Percentiles rank a stretch among this genome's conserved stretches.
These are phyloP conservation scores for Dicaeum eximium DNA, from an alignment of 2,113 vertebrate species.

Conservation along the genomic window DNA sequence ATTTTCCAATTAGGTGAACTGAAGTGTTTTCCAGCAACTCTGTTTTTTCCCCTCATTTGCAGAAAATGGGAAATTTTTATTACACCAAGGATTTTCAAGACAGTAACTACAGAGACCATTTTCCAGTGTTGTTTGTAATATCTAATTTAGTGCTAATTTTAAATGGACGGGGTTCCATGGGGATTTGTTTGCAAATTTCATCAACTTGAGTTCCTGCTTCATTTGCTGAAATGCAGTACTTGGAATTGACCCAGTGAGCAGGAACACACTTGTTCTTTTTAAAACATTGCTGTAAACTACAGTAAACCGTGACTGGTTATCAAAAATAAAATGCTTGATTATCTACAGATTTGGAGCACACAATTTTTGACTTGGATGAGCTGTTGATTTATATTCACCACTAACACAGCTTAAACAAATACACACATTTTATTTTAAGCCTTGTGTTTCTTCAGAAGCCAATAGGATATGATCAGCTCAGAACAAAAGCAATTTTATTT, in stretches of 20 bases:
- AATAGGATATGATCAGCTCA: neutral
- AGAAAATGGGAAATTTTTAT: constrained; percentile 65
- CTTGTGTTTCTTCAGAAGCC: neutral
- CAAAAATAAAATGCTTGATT: constrained; percentile 52
- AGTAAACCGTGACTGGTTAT: constrained; percentile 42
- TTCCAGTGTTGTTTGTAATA: constrained; percentile 47
- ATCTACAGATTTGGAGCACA: neutral
- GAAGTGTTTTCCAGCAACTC: constrained; percentile 62
- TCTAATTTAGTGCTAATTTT: constrained; percentile 65
- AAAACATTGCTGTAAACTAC: constrained; percentile 12
- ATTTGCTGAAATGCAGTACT: constrained; percentile 53
- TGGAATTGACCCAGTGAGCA: constrained; percentile 43
- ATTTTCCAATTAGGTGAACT: constrained; percentile 67
- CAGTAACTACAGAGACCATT: constrained; percentile 35
- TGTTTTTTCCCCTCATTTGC: neutral
- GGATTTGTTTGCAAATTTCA: constrained; percentile 65
- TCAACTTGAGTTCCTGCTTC: constrained; percentile 48
- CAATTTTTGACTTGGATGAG: constrained; percentile 7
- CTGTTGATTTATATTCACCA: neutral
- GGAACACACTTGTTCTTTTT: constrained; percentile 16
- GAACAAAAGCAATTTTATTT: constrained; percentile 14
- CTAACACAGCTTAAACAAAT: constrained; percentile 34
- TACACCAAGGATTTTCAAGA: constrained; percentile 62
- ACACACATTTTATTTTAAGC: constrained; percentile 8
- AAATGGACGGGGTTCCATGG: constrained; percentile 41